Evolutionary conservation across 2,888 invertebrate species (phyloP), one percentile per base, ranked within the genome.

Genomic region (Phaonia tiefii): DNA sequence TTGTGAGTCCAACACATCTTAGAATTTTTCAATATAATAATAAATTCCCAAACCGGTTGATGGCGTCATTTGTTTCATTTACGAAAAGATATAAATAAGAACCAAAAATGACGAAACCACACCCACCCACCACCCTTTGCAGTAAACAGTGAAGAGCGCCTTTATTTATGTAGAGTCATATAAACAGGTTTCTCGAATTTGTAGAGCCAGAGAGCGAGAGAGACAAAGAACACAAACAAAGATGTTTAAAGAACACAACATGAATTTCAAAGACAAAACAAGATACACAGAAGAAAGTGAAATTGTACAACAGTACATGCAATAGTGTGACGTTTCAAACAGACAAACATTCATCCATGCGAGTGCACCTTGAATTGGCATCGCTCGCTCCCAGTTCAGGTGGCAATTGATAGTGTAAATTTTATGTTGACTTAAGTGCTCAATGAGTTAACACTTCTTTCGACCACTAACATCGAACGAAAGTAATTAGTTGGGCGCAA

Each of bases 31-130:
- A 26, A 20, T 39, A 63, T 7, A n/a, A 70, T 44, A 26, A 26
- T 31, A 39, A 82, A 84, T 58, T 17, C 58, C 17, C 22, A 31
- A 88, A 88, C 87, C 87, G 86, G 87, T 87, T 88, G 87, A 88
- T 87, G 87, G 85, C 87, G 87, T 88, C 88, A 88, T 85, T 31
- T n/a, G 26, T 25, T 22, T 13, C 22, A 10, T 58, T 11, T 26
- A 22, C 11, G n/a, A 17, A 49, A 17, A 2, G 20, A 49, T 49
- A 49, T 49, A 49, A 49, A 49, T 49, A 20, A 20, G 3, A 20
- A 49, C 49, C 10, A 49, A 20, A 49, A 17, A 5, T n/a, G n/a
- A n/a, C n/a, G 31, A 5, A 5, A 10, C 5, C 8, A 1, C 49
- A 5, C 49, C 49, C 20, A 7, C 49, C 20, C 49, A 20, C 49